These are phyloP conservation scores for Encarsia formosa DNA, from an alignment of 2,888 invertebrate species.

Conservation along the genomic window DNA sequence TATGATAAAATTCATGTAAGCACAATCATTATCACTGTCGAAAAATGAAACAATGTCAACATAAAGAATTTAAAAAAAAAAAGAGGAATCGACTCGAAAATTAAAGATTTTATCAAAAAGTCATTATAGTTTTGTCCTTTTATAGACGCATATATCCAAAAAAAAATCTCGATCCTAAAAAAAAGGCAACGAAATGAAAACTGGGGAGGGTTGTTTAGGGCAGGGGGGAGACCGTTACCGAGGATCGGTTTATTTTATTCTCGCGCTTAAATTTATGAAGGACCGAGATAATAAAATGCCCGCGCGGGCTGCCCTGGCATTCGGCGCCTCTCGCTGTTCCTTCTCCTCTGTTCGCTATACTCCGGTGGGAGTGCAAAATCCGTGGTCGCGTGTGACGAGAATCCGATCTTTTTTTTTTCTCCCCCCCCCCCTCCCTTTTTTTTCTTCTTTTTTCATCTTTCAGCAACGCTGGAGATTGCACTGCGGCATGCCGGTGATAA, in stretches of 20 bases:
- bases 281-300: slow-evolving; percentile 47
- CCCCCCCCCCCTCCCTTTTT: background rate
- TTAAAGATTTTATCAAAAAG: slow-evolving; percentile 27
- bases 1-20: slow-evolving; percentile 10
- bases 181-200: too few species aligned
- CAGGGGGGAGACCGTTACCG: slow-evolving; percentile 11
- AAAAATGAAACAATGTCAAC: too few species aligned
- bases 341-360: background rate
- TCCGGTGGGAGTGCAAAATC: background rate
- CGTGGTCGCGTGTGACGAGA: background rate
- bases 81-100: slow-evolving; percentile 19
- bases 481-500: slow-evolving; percentile 16
- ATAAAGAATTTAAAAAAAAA: slow-evolving; percentile 12
- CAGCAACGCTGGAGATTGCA: slow-evolving; percentile 11
- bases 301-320: slow-evolving; percentile 35
- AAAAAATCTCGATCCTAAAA: too few species aligned
- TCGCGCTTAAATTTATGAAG: slow-evolving; percentile 46
- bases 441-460: background rate
- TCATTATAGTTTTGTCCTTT: slow-evolving; percentile 18
- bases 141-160: too few species aligned
- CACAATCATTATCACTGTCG: slow-evolving; percentile 8
- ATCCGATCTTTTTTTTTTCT: background rate
- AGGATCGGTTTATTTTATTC: slow-evolving; percentile 41
- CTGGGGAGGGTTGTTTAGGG: slow-evolving; percentile 20
- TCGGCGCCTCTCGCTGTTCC: slow-evolving; percentile 31